These are phyloP conservation scores for Notechis scutatus DNA, from an alignment of 2,113 vertebrate species.

Conservation along the genomic window DNA sequence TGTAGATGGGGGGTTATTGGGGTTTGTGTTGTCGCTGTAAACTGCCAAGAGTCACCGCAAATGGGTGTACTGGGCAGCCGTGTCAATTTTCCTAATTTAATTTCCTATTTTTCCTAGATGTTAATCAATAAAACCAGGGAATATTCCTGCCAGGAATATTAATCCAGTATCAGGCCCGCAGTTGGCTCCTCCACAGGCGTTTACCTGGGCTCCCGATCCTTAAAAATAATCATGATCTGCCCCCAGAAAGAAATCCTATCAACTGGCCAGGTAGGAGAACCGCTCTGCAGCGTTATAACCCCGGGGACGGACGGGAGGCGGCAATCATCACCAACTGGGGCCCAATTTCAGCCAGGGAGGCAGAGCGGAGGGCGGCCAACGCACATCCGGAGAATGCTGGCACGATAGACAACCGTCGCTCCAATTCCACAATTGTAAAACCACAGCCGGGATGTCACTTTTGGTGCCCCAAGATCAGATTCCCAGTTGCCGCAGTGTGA, in stretches of 20 bases:
- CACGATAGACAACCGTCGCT: not conserved
- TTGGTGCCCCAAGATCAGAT: not conserved
- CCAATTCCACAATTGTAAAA: not conserved
- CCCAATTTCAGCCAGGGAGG: not conserved
- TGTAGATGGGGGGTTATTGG: not conserved
- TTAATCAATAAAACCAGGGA: too few relatives aligned
- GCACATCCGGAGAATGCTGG: not conserved
- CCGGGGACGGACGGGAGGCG: rapidly evolving
- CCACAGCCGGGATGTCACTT: not conserved
- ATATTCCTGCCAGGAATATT: not conserved
- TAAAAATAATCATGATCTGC: not conserved
- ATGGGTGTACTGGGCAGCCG: not conserved
- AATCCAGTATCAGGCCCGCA: not conserved
- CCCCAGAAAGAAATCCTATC: not conserved
- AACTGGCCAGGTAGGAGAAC: not conserved
- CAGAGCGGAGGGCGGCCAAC: not conserved
- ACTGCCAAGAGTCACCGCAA: not conserved
- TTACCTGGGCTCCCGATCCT: not conserved
- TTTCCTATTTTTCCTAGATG: too few relatives aligned
- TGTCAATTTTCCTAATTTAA: not conserved
- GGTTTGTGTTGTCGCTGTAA: not conserved
- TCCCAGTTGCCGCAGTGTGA: not conserved
- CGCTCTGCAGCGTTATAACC: not conserved
- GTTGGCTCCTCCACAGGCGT: too few relatives aligned
- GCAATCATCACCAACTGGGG: not conserved